phyloP scores from a whole-genome alignment of 2,888 invertebrate genomes.

The Habroteleia sp. region DNA sequence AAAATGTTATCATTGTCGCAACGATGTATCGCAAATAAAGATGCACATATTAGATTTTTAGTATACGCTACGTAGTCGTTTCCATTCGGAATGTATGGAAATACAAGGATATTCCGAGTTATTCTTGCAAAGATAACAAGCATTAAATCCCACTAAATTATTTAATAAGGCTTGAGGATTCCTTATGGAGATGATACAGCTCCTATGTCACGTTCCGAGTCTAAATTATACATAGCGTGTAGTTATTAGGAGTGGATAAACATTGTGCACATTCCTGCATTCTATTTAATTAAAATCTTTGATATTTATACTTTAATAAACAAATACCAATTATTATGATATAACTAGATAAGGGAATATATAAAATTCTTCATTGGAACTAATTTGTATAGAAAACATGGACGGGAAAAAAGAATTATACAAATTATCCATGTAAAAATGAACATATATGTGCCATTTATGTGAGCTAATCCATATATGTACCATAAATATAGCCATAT shows the following conservation, averaged over 20 bases:
- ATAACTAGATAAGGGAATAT: too few species aligned
- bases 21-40: slow-evolving; percentile 7
- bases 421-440: too few species aligned
- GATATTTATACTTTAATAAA: too few species aligned
- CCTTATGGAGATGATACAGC: slow-evolving; percentile 11
- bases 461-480: too few species aligned
- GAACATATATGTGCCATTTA: too few species aligned
- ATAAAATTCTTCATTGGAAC: too few species aligned
- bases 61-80: slow-evolving; percentile 18
- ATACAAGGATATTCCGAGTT: slow-evolving; percentile 52
- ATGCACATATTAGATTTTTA: slow-evolving; percentile 20
- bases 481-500: too few species aligned
- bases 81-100: slow-evolving; percentile 21
- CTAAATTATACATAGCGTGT: slow-evolving; percentile 5
- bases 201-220: slow-evolving; percentile 11
- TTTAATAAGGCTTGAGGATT: slow-evolving; percentile 30
- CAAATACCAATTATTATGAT: too few species aligned
- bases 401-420: too few species aligned
- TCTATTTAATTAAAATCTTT: too few species aligned
- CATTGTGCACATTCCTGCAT: too few species aligned
- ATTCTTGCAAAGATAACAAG: slow-evolving; percentile 30
- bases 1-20: slow-evolving; percentile 21
- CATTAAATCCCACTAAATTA: slow-evolving; percentile 36
- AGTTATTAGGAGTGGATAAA: neutral
- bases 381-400: too few species aligned